Base-by-base conservation (phyloP, 2,113 vertebrate genomes). In the Lycaon pictus region DNA sequence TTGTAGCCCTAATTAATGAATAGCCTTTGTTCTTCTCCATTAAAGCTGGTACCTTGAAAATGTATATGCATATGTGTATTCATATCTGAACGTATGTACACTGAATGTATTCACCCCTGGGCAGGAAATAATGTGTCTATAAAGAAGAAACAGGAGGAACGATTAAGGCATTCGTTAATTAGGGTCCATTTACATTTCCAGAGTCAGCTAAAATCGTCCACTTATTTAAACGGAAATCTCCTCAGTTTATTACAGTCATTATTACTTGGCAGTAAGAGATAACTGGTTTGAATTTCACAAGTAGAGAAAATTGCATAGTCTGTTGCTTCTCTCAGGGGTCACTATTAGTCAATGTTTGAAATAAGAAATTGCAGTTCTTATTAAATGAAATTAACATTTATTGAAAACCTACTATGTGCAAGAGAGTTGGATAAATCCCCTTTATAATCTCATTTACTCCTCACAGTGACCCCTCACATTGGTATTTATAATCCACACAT, bases 121-220 rank as follows among this genome's bases (percentile, higher is more conserved):
- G 97, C 93, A 97, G 71, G 63, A 92, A 96, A 93, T 87, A 86
- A 93, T 92, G 93, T 90, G 53, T 81, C 81, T 90, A 63, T 96
- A 88, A 96, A 97, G 87, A 96, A 90, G 67, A 96, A 95, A 72
- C 74, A 85, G 92, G 81, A 97, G 81, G 81, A 97, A 88, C 1
- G 29, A 95, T 97, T 92, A 97, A 96, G 71, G 80, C 48, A 82
- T 97, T 90, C 17, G 0, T 96, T 98, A 97, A 96, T 97, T 96
- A 97, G 96, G 53, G 84, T 95, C 92, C 92, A 96, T 98, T 96
- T 95, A 92, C 88, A 96, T 96, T 82, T 81, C 81, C 53, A 94
- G 83, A 93, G 90, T 96, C 90, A 97, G 96, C 80, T 95, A 83
- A 97, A 94, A 97, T 91, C 94, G 96, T 94, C 94, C 80, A 95